A percentile compares a stretch with the other conserved stretches of the same genome.
These are phyloP conservation scores for Nanorana parkeri DNA, from an alignment of 2,113 vertebrate species.

Conservation along the genomic window DNA sequence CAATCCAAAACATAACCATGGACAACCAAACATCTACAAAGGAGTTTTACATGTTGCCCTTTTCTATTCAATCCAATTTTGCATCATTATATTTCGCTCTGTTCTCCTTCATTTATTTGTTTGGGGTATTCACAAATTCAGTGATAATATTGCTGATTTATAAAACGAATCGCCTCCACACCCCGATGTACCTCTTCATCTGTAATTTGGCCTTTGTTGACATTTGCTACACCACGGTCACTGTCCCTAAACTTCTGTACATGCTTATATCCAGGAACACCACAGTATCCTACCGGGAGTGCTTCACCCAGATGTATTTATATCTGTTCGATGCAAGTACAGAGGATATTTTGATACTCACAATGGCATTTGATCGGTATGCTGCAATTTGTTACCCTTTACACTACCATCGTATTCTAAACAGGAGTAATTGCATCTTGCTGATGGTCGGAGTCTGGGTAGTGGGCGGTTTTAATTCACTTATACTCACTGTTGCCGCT, in stretches of 20 bases:
- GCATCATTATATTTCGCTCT: neutral
- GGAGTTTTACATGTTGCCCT: conserved; percentile 16
- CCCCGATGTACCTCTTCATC: conserved; percentile 66
- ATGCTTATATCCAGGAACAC: conserved; percentile 57
- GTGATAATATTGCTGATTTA: conserved; percentile 23
- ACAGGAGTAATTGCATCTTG: neutral
- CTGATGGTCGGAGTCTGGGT: neutral
- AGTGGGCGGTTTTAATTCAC: neutral
- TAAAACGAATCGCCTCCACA: conserved; percentile 49
- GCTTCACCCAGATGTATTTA: conserved; percentile 66
- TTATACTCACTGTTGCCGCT: neutral
- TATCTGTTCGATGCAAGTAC: conserved; percentile 64
- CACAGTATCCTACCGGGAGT: no score
- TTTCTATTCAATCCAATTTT: neutral
- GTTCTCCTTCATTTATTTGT: neutral
- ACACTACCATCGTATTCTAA: conserved; percentile 63
- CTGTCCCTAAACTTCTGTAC: conserved; percentile 62
- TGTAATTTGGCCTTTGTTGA: conserved; percentile 63
- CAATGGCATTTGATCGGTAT: conserved; percentile 62
- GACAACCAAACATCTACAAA: neutral
- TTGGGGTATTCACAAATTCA: conserved; percentile 1
- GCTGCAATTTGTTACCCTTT: conserved; percentile 62
- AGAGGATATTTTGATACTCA: conserved; percentile 62
- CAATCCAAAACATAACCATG: conserved; percentile 40
- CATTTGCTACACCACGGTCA: conserved; percentile 58